Evolutionary conservation across 2,888 invertebrate genomes (phyloP).

Genomic region (Scaptomyza flava): DNA sequence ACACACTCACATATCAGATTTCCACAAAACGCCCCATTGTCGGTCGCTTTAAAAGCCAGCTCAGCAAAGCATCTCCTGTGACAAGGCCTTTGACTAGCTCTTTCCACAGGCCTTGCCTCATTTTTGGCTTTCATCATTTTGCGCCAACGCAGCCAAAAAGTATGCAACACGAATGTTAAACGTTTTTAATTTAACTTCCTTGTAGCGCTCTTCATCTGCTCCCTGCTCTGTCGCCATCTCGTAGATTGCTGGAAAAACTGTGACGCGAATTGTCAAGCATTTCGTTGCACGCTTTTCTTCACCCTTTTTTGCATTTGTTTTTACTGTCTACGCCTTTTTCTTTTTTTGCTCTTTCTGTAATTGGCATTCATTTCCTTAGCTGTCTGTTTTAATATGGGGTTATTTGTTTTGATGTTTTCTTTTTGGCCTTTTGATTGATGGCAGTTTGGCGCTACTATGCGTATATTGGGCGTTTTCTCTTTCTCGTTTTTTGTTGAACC

Average conservation of each 20-base stretch:
- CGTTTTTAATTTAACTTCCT: slow-evolving; percentile 62
- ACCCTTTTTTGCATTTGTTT: slow-evolving; percentile 1
- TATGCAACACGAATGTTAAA: slow-evolving; percentile 65
- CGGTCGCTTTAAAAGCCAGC: slow-evolving; percentile 35
- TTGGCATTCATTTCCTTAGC: slow-evolving; percentile 39
- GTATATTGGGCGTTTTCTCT: slow-evolving; percentile 42
- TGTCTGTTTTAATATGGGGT: slow-evolving; percentile 11
- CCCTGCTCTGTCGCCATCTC: background rate
- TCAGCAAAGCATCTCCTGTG: slow-evolving; percentile 37
- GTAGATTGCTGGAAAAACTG: slow-evolving; percentile 19
- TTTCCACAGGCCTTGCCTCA: slow-evolving; percentile 9
- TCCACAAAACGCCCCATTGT: slow-evolving; percentile 9
- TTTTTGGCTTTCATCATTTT: slow-evolving; percentile 41
- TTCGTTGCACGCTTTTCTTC: slow-evolving; percentile 35
- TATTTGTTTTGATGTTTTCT: slow-evolving; percentile 23
- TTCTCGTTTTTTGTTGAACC: background rate
- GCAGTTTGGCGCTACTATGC: slow-evolving; percentile 49
- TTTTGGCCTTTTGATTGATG: slow-evolving; percentile 56
- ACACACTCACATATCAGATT: background rate
- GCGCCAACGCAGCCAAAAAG: slow-evolving; percentile 50
- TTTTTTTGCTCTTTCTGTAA: slow-evolving; percentile 11
- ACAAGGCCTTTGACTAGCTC: slow-evolving; percentile 6
- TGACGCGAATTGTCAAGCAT: slow-evolving; percentile 54
- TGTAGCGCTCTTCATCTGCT: background rate
- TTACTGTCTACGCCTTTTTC: slow-evolving; percentile 38